These are phyloP conservation scores for Lepidonotus clava DNA, from an alignment of 2,888 invertebrate species.

Conservation along the genomic window DNA sequence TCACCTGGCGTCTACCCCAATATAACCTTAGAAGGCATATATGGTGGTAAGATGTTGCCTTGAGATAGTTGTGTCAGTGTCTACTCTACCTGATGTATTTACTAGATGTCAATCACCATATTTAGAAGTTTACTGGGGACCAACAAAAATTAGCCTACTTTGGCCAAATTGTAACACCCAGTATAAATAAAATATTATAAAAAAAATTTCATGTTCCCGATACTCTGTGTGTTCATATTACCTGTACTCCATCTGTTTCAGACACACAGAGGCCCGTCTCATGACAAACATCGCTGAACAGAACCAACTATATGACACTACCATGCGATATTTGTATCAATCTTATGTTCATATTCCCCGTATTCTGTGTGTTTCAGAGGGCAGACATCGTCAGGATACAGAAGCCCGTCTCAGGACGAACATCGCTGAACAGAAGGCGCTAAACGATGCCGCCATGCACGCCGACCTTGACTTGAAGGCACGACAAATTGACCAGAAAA, in stretches of 20 bases:
- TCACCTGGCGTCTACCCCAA: too few species aligned
- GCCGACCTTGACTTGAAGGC: conserved; percentile 76
- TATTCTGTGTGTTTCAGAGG: conserved; percentile 69
- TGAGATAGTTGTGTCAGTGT: neutral
- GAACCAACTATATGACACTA: conserved; percentile 74
- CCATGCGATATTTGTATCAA: too few species aligned
- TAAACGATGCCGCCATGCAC: conserved; percentile 74
- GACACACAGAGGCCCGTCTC: conserved; percentile 75
- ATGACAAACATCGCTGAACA: conserved; percentile 73
- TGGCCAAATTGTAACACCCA: too few species aligned
- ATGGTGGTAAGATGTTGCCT: neutral
- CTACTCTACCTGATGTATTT: too few species aligned
- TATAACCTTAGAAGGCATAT: neutral
- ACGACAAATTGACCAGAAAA: conserved; percentile 73
- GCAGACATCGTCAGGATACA: conserved; percentile 76
- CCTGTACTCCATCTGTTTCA: too few species aligned
- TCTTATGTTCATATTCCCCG: neutral
- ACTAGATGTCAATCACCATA: too few species aligned
- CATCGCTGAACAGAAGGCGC: conserved; percentile 72
- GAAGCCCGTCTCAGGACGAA: conserved; percentile 74
- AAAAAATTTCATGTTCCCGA: too few species aligned
- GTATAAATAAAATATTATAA: too few species aligned
- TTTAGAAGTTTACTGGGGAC: too few species aligned
- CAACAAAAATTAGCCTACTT: too few species aligned
- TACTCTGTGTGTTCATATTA: too few species aligned